phyloP scores from a whole-genome alignment of 2,113 vertebrate species.

The Lycaon pictus region DNA sequence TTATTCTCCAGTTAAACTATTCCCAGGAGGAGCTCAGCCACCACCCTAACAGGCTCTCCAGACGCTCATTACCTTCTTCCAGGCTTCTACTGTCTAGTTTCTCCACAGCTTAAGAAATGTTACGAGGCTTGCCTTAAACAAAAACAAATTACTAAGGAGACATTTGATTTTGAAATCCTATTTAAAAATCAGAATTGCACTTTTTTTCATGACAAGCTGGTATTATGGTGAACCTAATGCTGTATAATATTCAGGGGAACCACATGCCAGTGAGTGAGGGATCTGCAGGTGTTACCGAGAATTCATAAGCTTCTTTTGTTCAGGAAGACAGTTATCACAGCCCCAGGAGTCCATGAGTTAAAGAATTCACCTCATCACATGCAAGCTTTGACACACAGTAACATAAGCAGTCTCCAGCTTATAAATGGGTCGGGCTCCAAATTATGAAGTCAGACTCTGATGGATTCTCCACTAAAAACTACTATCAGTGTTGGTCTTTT shows the following conservation, averaged over 20 bases:
- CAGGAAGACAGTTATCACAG: background rate
- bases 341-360: background rate
- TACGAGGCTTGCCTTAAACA: background rate
- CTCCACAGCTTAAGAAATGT: background rate
- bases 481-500: background rate
- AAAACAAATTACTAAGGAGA: background rate
- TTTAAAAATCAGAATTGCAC: slow-evolving; percentile 14
- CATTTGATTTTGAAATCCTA: slow-evolving; percentile 17
- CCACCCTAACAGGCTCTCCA: background rate
- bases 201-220: background rate
- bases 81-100: background rate
- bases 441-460: background rate
- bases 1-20: background rate
- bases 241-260: background rate
- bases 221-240: background rate
- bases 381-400: background rate
- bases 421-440: slow-evolving; percentile 13
- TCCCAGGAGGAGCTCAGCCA: background rate
- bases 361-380: background rate
- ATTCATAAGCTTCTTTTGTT: background rate
- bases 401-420: background rate
- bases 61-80: background rate
- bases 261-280: background rate
- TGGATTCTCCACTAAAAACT: background rate
- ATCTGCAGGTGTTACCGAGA: background rate